phyloP scores from a whole-genome alignment of 2,888 invertebrate genomes.

The Arctia plantaginis region DNA sequence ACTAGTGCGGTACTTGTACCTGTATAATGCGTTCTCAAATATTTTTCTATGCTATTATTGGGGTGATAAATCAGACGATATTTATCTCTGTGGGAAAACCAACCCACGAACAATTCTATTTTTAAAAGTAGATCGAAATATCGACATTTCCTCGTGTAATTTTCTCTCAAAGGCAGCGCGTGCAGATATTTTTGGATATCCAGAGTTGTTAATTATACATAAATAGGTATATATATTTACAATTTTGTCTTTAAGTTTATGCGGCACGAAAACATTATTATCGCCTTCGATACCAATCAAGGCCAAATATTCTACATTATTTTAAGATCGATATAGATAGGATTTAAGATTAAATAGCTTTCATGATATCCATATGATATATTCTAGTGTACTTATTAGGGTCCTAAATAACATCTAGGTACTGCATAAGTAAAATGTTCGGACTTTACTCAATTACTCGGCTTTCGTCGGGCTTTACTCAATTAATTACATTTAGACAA shows the following conservation, averaged over 20 bases:
- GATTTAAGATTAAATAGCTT: neutral
- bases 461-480: too few relatives aligned
- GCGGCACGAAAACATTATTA: conserved; percentile 3
- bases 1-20: neutral
- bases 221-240: neutral
- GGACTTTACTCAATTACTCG: neutral
- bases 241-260: conserved; percentile 3
- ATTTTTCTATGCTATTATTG: neutral
- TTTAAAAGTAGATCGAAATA: neutral
- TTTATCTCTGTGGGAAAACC: neutral
- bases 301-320: neutral
- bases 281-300: neutral
- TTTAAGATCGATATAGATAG: neutral
- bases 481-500: neutral
- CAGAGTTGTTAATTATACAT: conserved; percentile 1
- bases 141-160: neutral
- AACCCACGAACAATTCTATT: neutral
- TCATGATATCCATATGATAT: neutral
- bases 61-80: neutral
- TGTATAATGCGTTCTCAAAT: neutral
- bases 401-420: neutral
- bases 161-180: neutral
- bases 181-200: conserved; percentile 10
- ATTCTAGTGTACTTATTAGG: neutral
- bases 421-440: neutral